phyloP scores from a whole-genome alignment of 1,140 invertebrate species.

The Apis cerana region DNA sequence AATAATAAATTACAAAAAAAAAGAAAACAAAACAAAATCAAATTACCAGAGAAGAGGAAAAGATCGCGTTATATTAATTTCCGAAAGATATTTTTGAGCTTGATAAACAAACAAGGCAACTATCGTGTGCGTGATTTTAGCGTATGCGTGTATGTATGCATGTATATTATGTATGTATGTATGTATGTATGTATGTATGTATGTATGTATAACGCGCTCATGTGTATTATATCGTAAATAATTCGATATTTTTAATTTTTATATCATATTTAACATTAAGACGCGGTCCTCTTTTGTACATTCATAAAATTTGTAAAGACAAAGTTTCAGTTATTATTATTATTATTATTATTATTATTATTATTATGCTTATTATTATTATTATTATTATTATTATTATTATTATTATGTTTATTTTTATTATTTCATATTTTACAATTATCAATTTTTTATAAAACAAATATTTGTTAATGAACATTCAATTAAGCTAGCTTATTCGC shows the following conservation, averaged over 20 bases:
- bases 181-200: constrained; percentile 45
- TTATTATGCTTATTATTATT: constrained; percentile 28
- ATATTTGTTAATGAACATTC: constrained; percentile 58
- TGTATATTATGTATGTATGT: constrained; percentile 39
- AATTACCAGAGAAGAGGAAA: constrained; percentile 11
- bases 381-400: constrained; percentile 57
- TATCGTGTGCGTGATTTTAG: constrained; percentile 42
- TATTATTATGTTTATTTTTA: constrained; percentile 36
- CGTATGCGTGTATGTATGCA: constrained; percentile 44
- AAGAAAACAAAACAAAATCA: constrained; percentile 7
- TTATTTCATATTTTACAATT: constrained; percentile 32
- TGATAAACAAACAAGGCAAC: constrained; percentile 48
- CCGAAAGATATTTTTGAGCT: constrained; percentile 34
- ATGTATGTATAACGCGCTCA: constrained; percentile 58
- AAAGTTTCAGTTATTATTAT: constrained; percentile 54
- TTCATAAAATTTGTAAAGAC: constrained; percentile 74
- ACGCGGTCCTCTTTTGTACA: constrained; percentile 70
- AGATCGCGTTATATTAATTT: constrained; percentile 27
- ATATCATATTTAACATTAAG: constrained; percentile 63
- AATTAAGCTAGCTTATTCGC: constrained; percentile 49
- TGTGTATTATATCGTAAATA: constrained; percentile 69
- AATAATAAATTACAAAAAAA: background rate
- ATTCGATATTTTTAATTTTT: constrained; percentile 65
- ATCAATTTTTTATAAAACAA: constrained; percentile 26
- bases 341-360: constrained; percentile 53